A percentile compares a stretch with the other conserved stretches of the same genome.
phyloP scores from a whole-genome alignment of 2,113 vertebrate species.

The Oceanodroma tethys region DNA sequence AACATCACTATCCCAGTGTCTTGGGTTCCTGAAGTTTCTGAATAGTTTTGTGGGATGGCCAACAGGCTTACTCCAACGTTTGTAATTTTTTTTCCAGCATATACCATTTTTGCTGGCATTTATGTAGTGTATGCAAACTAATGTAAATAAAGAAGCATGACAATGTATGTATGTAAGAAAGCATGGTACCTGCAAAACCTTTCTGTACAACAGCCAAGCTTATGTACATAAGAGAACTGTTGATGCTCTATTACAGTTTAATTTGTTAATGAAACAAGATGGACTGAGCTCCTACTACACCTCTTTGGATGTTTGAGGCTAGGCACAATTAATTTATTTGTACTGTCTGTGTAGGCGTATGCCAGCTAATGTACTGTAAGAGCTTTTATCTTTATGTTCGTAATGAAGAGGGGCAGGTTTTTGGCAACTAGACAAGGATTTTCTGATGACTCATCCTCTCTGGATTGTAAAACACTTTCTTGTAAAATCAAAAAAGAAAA shows the following conservation, averaged over 20 bases:
- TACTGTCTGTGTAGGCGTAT: conserved; percentile 75
- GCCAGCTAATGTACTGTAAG: conserved; percentile 75
- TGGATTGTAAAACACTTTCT: conserved; percentile 68
- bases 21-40: background rate
- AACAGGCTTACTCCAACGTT: background rate
- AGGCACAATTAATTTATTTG: conserved; percentile 82
- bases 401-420: conserved; percentile 77
- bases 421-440: conserved; percentile 73
- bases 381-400: conserved; percentile 80
- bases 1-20: background rate
- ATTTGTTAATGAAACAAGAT: conserved; percentile 81
- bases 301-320: conserved; percentile 73
- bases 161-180: background rate
- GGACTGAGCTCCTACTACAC: conserved; percentile 66
- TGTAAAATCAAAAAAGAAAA: conserved; percentile 66
- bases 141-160: background rate
- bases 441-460: conserved; percentile 73
- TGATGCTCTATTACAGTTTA: conserved; percentile 68
- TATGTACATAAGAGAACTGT: conserved; percentile 42
- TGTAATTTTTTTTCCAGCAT: background rate
- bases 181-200: background rate
- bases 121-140: background rate
- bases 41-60: background rate
- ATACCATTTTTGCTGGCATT: background rate
- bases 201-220: background rate